Base-by-base conservation (phyloP, 2,888 invertebrate species). In the Dinocampus coccinellae region DNA sequence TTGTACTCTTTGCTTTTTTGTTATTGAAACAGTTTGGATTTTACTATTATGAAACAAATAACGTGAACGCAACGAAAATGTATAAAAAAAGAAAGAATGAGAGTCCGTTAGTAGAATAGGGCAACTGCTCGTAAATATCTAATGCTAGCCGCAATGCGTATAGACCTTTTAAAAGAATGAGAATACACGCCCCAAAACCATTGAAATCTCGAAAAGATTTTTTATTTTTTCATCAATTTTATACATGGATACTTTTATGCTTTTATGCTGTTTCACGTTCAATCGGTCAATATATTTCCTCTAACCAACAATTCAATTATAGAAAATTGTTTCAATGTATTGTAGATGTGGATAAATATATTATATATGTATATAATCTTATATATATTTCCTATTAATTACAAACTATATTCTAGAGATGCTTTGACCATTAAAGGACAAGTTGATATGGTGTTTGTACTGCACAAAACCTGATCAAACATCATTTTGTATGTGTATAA, bases 251-350 rank as follows among this genome's bases (percentile, higher is more conserved):
- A 29, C 29, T 58, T 26, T 13, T n/a, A n/a, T n/a, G n/a, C 58
- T 29, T 58, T 58, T 58, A 29, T 26, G 29, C 13, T 29, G 13
- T 58, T 34, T 22, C 36, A 13, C 34, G 7, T 60, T 60, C 33
- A 33, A 22, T 26, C 29, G 16, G n/a, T n/a, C n/a, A n/a, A 11
- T 53, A 24, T 60, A 58, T 29, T 34, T 60, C 16, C 33, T 36
- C 16, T 20, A 13, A 60, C 34, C n/a, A 10, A 34, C 34, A 20
- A 7, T 16, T 60, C 33, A 20, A 60, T 34, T 60, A 33, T 34
- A 47, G 64, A 29, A 64, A 64, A 64, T 64, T 53, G 64, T 64
- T 29, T 16, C 63, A 63, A 64, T 52, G 33, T 42, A 64, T 52
- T 47, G 16, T 3, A 16, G 11, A 3, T 22, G 20, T 16, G 2